Evolutionary conservation across 35 echinoderm and acorn worm species (phyloP).

Genomic region (Heliocidaris tuberculata): DNA sequence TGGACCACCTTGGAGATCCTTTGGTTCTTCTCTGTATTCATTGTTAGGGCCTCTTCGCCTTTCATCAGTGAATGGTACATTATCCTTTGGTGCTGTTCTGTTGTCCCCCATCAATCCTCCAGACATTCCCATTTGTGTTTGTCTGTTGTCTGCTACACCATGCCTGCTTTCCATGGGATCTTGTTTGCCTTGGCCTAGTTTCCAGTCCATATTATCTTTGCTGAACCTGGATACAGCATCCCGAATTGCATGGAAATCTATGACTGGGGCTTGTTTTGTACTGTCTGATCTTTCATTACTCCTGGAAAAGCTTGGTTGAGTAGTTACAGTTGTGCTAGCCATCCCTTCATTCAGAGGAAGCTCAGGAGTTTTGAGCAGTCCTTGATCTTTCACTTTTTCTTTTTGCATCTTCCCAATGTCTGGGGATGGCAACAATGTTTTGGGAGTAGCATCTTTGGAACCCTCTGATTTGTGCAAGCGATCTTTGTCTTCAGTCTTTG

Average conservation of each 20-base stretch:
- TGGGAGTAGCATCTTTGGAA: not conserved
- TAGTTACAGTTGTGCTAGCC: not conserved
- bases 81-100: not conserved
- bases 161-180: not conserved
- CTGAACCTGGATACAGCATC: not conserved
- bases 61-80: not conserved
- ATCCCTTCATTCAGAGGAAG: not conserved
- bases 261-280: not conserved
- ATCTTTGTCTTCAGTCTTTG: slow-evolving; percentile 9
- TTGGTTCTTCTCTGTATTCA: not conserved
- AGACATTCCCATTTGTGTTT: slow-evolving; percentile 16
- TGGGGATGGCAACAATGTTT: slow-evolving; percentile 14
- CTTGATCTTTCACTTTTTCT: not conserved
- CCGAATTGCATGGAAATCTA: not conserved
- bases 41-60: not conserved
- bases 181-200: not conserved
- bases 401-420: not conserved
- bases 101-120: slow-evolving; percentile 10
- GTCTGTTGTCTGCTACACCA: not conserved
- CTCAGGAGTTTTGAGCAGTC: slow-evolving; percentile 19
- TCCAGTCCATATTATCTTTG: not conserved
- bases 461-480: not conserved
- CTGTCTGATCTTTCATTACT: not conserved
- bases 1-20: not conserved
- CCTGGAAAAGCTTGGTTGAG: not conserved